Percentiles rank a stretch among this genome's conserved stretches.
Conservation (phyloP, 2,888 invertebrate genomes). For the Eremobia ochroleuca region DNA sequence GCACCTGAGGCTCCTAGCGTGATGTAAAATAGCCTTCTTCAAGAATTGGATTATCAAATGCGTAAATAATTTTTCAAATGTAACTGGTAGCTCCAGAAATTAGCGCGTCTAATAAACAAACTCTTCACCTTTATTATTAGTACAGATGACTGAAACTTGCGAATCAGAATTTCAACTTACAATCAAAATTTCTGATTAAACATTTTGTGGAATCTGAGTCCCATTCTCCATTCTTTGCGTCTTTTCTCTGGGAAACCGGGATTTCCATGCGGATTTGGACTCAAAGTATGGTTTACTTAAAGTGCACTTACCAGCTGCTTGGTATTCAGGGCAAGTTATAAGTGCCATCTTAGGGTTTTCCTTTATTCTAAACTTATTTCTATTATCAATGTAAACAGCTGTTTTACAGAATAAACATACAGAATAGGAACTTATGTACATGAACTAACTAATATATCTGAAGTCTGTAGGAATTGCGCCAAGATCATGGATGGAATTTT, state of each 20-base stretch:
- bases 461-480: neutral
- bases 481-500: neutral
- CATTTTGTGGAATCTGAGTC: neutral
- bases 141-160: neutral
- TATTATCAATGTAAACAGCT: neutral
- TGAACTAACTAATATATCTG: neutral
- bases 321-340: conserved; percentile 25
- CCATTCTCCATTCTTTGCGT: neutral
- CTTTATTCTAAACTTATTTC: neutral
- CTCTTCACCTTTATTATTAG: neutral
- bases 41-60: too few species aligned
- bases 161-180: neutral
- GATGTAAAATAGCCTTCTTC: neutral
- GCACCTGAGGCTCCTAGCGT: neutral
- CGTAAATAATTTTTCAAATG: too few species aligned
- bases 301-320: neutral
- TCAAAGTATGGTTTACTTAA: neutral
- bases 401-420: neutral
- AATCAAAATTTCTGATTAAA: neutral
- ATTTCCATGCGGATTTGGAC: neutral
- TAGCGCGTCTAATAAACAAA: neutral
- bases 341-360: neutral
- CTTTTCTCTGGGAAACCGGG: neutral
- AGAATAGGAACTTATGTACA: neutral
- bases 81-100: too few species aligned